Evolutionary conservation across 1,140 invertebrate genomes (phyloP).

Genomic region (Rhopalosiphum maidis): DNA sequence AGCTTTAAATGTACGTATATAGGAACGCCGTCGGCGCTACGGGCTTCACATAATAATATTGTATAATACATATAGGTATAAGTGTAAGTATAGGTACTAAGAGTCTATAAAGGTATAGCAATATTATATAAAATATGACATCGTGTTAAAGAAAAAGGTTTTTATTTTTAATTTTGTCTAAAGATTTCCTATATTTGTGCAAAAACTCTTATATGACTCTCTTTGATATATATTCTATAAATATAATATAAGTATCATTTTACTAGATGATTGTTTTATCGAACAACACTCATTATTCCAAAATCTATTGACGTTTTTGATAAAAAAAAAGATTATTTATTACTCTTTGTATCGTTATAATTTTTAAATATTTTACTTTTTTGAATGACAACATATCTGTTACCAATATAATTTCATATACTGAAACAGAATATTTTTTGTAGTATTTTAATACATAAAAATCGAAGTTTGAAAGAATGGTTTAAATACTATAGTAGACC

Average conservation of each 20-base stretch:
- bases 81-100: neutral
- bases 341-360: no score
- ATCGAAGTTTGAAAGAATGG: no score
- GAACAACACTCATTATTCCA: no score
- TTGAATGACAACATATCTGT: no score
- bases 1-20: neutral
- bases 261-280: no score
- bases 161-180: neutral
- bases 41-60: constrained; percentile 11
- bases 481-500: no score
- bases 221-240: neutral
- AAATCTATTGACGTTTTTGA: no score
- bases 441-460: no score
- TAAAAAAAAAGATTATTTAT: no score
- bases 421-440: no score
- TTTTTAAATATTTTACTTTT: no score
- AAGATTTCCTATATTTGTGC: neutral
- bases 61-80: neutral
- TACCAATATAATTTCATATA: no score
- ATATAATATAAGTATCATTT: neutral
- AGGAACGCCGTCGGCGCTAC: neutral
- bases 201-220: neutral
- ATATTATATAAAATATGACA: neutral
- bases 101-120: neutral
- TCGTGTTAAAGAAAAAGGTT: neutral